Evolutionary conservation across 92 coral and sea anemone genomes (phyloP), one percentile per base, ranked within the genome.

Genomic region (Siderastrea siderea): DNA sequence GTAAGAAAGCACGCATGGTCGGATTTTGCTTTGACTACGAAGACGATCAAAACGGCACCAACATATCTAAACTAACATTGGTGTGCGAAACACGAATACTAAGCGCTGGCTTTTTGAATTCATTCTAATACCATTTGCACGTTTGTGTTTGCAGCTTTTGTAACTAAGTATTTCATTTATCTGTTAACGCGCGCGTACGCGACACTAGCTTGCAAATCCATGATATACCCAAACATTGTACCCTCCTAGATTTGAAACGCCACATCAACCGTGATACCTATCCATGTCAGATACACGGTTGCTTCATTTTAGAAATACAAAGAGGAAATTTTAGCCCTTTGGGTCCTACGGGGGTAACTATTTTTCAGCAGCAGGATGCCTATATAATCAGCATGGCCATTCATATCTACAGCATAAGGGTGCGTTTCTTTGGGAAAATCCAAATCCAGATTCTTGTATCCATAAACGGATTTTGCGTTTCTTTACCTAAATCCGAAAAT

Each of bases 71-170:
- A 11, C 0, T 26, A 43, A 5, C 26, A 61, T 0, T 43, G 74
- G 38, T 52, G 43, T 17, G 1, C 44, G 44, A 2, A 3, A 9
- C 9, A 6, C 11, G 51, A 81, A 51, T 0, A 7, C 73, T 1
- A 44, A 79, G 7, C 19, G 53, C 58, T 44, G 15, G 77, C 17
- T 54, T 11, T 19, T 38, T 6, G 38, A 71, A 68, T 57, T 47
- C 57, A 82, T 82, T 79, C 68, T 58, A 55, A 81, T 68, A 53
- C 46, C 43, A 83, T 71, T 63, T 83, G 51, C 72, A 49, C 61
- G 71, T n/a, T 51, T 12, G 80, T 61, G 51, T 38, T 7, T 74
- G 60, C 6, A 19, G 11, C 13, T 45, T 83, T 55, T 83, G 79
- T 83, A 83, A 83, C 71, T 60, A 83, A 57, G n/a, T 58, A 26